Conservation (phyloP, 2,797 vertebrate species). For the Crocidura indochinensis region DNA sequence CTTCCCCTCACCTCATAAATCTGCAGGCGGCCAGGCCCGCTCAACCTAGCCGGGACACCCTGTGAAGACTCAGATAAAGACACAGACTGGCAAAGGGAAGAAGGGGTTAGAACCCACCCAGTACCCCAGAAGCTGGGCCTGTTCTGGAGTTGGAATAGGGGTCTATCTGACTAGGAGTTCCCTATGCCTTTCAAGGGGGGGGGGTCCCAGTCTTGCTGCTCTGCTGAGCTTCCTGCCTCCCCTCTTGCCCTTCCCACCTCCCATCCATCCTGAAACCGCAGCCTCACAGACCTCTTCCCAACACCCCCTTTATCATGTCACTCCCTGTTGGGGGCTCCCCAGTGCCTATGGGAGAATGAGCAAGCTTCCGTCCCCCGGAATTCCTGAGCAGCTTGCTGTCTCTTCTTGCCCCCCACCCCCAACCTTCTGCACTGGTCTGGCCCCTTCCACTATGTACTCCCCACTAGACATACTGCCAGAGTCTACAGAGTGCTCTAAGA, state of each 20-base stretch:
- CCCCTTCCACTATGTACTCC: background rate
- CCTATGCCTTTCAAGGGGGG: background rate
- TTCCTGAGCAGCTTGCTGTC: slow-evolving; percentile 62
- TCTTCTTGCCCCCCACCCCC: background rate
- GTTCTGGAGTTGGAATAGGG: background rate
- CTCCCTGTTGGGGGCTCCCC: slow-evolving; percentile 80
- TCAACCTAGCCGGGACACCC: background rate
- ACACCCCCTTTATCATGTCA: slow-evolving; percentile 85
- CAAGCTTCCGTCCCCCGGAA: slow-evolving; percentile 71
- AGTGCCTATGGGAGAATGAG: slow-evolving; percentile 74
- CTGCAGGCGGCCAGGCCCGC: slow-evolving; percentile 58
- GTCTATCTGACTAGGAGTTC: background rate
- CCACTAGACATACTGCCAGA: background rate
- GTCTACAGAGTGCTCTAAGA: background rate
- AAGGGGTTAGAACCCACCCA: background rate
- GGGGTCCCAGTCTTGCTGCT: background rate
- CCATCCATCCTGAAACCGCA: slow-evolving; percentile 84
- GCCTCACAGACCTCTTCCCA: slow-evolving; percentile 51
- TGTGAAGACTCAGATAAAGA: slow-evolving; percentile 54
- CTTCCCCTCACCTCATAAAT: slow-evolving; percentile 85
- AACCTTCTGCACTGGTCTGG: background rate
- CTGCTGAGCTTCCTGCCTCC: slow-evolving; percentile 63
- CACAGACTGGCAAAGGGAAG: background rate
- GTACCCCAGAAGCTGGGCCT: slow-evolving; percentile 8
- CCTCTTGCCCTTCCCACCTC: background rate